phyloP scores from a whole-genome alignment of 2,888 invertebrate species.

The Stenichneumon culpator region DNA sequence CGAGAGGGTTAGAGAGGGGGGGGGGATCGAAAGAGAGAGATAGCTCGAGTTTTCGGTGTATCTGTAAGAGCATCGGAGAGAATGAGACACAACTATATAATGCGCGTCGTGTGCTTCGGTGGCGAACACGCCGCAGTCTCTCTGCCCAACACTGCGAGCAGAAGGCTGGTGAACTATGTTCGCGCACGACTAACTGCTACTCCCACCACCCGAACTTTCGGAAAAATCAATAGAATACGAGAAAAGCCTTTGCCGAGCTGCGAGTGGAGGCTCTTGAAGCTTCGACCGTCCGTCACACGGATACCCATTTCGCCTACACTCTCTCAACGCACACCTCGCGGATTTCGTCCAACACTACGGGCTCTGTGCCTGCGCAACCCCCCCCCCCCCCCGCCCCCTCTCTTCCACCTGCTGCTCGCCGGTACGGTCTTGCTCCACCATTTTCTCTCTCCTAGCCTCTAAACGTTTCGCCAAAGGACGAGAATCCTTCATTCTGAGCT shows the following conservation, averaged over 20 bases:
- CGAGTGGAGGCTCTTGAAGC: slow-evolving; percentile 74
- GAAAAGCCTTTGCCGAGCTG: slow-evolving; percentile 82
- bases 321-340: background rate
- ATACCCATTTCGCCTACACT: slow-evolving; percentile 59
- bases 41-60: slow-evolving; percentile 27
- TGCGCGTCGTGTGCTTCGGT: slow-evolving; percentile 63
- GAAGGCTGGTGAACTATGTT: slow-evolving; percentile 65
- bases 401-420: slow-evolving; percentile 72
- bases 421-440: slow-evolving; percentile 33
- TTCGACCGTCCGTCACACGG: slow-evolving; percentile 54
- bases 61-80: slow-evolving; percentile 7
- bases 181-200: slow-evolving; percentile 78
- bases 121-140: slow-evolving; percentile 65
- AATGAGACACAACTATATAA: background rate
- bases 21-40: slow-evolving; percentile 50
- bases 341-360: slow-evolving; percentile 37
- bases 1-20: slow-evolving; percentile 49
- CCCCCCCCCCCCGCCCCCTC: slow-evolving; percentile 4
- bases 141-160: slow-evolving; percentile 67
- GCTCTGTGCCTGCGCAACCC: slow-evolving; percentile 17
- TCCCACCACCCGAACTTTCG: slow-evolving; percentile 85
- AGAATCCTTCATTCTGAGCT: background rate
- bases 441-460: slow-evolving; percentile 1
- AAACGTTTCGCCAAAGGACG: slow-evolving; percentile 24
- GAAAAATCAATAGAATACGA: slow-evolving; percentile 90